phyloP scores from a whole-genome alignment of 2,113 vertebrate genomes.

The Aviceda subcristata region DNA sequence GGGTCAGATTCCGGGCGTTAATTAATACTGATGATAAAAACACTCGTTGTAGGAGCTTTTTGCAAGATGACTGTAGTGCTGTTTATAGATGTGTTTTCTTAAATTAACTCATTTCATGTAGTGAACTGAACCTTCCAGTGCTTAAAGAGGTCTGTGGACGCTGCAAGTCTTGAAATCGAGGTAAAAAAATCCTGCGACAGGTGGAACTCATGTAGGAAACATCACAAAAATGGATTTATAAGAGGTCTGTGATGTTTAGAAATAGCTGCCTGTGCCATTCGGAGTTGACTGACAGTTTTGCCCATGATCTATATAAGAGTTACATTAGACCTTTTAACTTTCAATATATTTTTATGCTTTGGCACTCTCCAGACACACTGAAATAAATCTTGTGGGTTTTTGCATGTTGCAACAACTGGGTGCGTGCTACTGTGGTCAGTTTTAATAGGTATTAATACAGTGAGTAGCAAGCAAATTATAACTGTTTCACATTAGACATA shows the following conservation, averaged over 20 bases:
- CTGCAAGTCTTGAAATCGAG: background rate
- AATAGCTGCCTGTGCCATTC: background rate
- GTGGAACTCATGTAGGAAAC: background rate
- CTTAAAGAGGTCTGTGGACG: background rate
- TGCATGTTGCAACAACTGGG: conserved; percentile 1
- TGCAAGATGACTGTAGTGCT: background rate
- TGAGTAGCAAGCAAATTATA: conserved; percentile 51
- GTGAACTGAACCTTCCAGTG: background rate
- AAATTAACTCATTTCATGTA: background rate
- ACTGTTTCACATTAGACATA: conserved; percentile 51
- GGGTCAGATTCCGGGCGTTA: background rate
- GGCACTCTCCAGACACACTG: background rate
- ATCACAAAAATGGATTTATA: background rate
- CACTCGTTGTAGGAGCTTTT: background rate
- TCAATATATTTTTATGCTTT: background rate
- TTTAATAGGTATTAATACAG: conserved; percentile 59
- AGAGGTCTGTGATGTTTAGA: background rate
- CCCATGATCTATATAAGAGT: background rate
- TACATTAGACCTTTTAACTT: background rate
- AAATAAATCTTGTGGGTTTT: conserved; percentile 28
- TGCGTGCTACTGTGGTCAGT: background rate
- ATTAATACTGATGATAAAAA: conserved; percentile 1
- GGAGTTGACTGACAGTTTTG: background rate
- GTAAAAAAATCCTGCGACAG: background rate
- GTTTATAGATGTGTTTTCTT: background rate